Evolutionary conservation across 2,797 vertebrate genomes (phyloP).

Genomic region (Uromys caudimaculatus): DNA sequence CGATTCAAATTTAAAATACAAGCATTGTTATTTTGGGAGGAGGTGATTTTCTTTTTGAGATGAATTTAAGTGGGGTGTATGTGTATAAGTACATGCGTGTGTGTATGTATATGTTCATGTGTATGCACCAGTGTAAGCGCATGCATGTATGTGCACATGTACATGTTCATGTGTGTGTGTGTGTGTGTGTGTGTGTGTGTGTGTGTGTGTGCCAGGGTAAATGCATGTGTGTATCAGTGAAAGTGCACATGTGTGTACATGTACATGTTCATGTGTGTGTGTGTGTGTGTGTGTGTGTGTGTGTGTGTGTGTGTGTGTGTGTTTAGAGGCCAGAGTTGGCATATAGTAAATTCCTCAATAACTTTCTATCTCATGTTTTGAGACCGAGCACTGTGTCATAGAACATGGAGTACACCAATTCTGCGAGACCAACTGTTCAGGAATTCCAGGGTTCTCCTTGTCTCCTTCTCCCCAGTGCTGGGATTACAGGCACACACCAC

Average conservation of each 20-base stretch:
- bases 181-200: neutral
- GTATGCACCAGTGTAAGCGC: no score
- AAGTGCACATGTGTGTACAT: no score
- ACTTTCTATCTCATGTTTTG: neutral
- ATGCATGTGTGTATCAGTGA: no score
- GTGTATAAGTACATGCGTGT: neutral
- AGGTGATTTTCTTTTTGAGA: constrained; percentile 23
- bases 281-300: no score
- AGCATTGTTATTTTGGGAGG: neutral
- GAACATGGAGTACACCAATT: neutral
- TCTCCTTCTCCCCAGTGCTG: neutral
- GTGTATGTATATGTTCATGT: neutral
- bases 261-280: no score
- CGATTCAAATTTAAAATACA: constrained; percentile 29
- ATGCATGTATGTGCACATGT: no score
- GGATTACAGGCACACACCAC: neutral
- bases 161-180: neutral
- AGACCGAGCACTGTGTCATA: neutral
- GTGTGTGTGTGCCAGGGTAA: no score
- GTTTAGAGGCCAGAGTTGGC: neutral
- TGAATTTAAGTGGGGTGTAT: neutral
- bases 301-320: neutral
- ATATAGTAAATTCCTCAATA: neutral
- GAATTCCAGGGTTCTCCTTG: neutral
- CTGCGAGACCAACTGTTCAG: neutral